phyloP scores from a whole-genome alignment of 2,888 invertebrate genomes.

The Protophormia terraenovae region DNA sequence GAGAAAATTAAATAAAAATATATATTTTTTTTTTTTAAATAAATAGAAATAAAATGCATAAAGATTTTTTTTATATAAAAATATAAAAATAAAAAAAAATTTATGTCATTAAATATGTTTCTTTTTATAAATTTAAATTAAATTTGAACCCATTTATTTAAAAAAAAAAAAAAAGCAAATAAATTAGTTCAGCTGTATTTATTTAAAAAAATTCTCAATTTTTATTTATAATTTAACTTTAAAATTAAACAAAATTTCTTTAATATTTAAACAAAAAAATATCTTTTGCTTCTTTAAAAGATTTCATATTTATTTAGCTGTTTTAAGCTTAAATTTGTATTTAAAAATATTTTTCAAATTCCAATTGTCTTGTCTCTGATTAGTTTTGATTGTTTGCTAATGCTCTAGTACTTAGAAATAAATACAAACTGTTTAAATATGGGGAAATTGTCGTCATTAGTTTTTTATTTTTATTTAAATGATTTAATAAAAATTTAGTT shows the following conservation, averaged over 20 bases:
- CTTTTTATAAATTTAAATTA: neutral
- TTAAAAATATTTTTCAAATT: neutral
- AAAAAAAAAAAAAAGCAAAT: neutral
- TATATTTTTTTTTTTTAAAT: no score
- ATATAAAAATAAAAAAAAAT: slow-evolving; percentile 2
- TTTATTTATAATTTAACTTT: neutral
- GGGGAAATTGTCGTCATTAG: slow-evolving; percentile 45
- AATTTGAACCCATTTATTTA: neutral
- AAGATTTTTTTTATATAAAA: slow-evolving; percentile 45
- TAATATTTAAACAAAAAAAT: neutral
- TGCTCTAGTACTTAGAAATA: slow-evolving; percentile 21
- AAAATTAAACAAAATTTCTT: neutral
- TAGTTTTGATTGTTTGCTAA: slow-evolving; percentile 50
- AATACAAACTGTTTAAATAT: slow-evolving; percentile 70
- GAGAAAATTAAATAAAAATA: slow-evolving; percentile 28
- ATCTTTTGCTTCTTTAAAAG: slow-evolving; percentile 27
- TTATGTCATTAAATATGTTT: slow-evolving; percentile 40
- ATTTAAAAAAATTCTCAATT: neutral
- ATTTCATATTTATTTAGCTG: slow-evolving; percentile 72
- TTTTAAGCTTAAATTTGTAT: neutral
- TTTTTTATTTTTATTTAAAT: slow-evolving; percentile 3
- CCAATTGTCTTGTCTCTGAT: slow-evolving; percentile 31
- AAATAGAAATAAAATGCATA: slow-evolving; percentile 49
- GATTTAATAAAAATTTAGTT: neutral
- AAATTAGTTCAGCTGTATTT: slow-evolving; percentile 64